phyloP scores from a whole-genome alignment of 2,113 vertebrate species.

The Anolis sagrei region DNA sequence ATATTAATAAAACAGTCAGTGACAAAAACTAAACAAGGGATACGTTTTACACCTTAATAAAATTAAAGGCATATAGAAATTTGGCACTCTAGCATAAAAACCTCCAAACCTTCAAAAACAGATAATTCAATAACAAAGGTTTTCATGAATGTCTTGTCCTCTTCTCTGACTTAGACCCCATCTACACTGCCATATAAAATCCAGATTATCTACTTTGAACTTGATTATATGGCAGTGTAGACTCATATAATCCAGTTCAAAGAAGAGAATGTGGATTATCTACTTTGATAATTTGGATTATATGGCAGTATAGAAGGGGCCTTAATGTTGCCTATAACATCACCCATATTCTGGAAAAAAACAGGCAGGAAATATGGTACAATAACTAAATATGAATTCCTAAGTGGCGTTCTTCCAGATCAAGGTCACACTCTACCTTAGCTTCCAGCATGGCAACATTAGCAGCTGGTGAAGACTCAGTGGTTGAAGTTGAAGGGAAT shows the following conservation, averaged over 20 bases:
- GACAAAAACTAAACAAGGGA: not conserved
- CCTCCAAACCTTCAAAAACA: not conserved
- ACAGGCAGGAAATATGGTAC: not conserved
- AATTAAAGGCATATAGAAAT: not conserved
- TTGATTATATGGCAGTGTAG: too few species aligned
- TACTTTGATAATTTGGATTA: too few species aligned
- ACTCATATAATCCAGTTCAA: too few species aligned
- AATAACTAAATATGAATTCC: not conserved
- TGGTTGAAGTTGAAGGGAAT: conserved; percentile 88
- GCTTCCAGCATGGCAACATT: conserved; percentile 81
- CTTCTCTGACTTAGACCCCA: not conserved
- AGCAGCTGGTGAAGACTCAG: conserved; percentile 89
- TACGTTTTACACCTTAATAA: not conserved
- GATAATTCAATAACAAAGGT: not conserved
- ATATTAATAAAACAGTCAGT: not conserved
- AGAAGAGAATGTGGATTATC: too few species aligned
- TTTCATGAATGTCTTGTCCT: conserved; percentile 11
- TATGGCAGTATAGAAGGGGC: too few species aligned
- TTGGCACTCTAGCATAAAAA: not conserved
- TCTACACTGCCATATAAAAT: too few species aligned
- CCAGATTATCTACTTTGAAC: too few species aligned
- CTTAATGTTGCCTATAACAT: fast-evolving
- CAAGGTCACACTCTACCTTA: conserved; percentile 79
- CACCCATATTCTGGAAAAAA: not conserved
- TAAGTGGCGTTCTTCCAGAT: conserved; percentile 13